A percentile compares a stretch with the other conserved stretches of the same genome.
These are phyloP conservation scores for Gymnarchus niloticus DNA, from an alignment of 2,113 vertebrate genomes.

Conservation along the genomic window DNA sequence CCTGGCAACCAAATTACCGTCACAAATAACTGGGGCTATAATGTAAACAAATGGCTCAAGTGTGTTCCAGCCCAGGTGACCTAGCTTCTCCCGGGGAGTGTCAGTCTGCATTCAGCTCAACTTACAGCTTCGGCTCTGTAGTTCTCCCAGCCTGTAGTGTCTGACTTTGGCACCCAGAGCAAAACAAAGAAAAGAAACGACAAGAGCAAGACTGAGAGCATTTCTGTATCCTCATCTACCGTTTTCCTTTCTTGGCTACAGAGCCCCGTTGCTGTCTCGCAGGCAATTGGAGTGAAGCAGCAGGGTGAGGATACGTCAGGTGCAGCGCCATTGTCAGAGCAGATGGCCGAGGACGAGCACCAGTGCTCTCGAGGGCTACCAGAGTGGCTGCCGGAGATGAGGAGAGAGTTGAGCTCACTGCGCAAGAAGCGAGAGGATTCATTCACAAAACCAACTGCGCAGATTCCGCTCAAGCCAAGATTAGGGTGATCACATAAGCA, in stretches of 20 bases:
- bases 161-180: not conserved
- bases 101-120: not conserved
- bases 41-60: constrained; percentile 1
- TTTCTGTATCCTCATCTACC: not conserved
- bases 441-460: not conserved
- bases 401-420: not conserved
- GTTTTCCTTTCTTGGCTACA: not conserved
- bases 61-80: not conserved
- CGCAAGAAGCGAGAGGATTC: not conserved
- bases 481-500: too few relatives aligned
- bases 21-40: not conserved
- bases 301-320: not conserved
- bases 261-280: not conserved
- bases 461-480: not conserved
- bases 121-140: not conserved
- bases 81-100: not conserved
- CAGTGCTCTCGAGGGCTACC: not conserved
- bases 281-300: not conserved
- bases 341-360: constrained; percentile 3
- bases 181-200: not conserved
- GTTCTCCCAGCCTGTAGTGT: not conserved
- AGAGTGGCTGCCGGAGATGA: not conserved
- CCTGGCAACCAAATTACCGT: not conserved
- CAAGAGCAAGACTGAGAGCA: not conserved
- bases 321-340: not conserved